These are phyloP conservation scores for Omphaloscelis lunosa DNA, from an alignment of 2,888 invertebrate genomes.

Conservation along the genomic window DNA sequence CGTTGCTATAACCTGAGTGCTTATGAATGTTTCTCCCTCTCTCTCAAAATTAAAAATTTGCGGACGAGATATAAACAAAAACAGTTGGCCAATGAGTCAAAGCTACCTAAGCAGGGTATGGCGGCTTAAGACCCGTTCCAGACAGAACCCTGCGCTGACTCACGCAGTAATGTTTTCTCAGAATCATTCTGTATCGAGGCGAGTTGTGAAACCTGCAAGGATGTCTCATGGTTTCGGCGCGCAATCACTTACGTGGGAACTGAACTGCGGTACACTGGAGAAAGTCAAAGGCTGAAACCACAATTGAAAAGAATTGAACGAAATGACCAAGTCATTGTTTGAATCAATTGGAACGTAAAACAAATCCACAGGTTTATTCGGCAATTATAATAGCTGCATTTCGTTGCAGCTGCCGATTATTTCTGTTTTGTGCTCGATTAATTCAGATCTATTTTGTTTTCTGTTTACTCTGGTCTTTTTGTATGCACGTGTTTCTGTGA, in stretches of 20 bases:
- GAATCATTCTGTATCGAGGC: slow-evolving; percentile 77
- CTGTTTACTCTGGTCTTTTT: too few species aligned
- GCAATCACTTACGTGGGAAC: slow-evolving; percentile 71
- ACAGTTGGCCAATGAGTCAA: slow-evolving; percentile 67
- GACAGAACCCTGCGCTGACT: slow-evolving; percentile 77
- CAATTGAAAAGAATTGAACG: slow-evolving; percentile 37
- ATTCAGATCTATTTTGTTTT: too few species aligned
- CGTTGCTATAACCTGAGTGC: slow-evolving; percentile 27
- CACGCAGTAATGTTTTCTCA: slow-evolving; percentile 82
- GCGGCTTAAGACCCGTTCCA: slow-evolving; percentile 80
- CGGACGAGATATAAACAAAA: slow-evolving; percentile 54
- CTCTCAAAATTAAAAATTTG: slow-evolving; percentile 35
- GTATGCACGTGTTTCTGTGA: too few species aligned
- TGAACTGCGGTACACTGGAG: slow-evolving; percentile 67
- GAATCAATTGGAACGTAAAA: slow-evolving; percentile 21
- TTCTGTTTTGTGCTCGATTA: too few species aligned
- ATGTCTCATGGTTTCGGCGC: slow-evolving; percentile 74
- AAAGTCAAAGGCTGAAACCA: slow-evolving; percentile 66
- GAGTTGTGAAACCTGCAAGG: slow-evolving; percentile 81
- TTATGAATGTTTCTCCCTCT: slow-evolving; percentile 25
- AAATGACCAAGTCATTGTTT: slow-evolving; percentile 40
- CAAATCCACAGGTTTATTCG: slow-evolving; percentile 1
- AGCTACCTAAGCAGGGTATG: slow-evolving; percentile 65
- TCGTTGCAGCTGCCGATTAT: not conserved
- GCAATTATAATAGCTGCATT: not conserved